Conservation (phyloP, 2,113 vertebrate species). For the Myotis brandtii region DNA sequence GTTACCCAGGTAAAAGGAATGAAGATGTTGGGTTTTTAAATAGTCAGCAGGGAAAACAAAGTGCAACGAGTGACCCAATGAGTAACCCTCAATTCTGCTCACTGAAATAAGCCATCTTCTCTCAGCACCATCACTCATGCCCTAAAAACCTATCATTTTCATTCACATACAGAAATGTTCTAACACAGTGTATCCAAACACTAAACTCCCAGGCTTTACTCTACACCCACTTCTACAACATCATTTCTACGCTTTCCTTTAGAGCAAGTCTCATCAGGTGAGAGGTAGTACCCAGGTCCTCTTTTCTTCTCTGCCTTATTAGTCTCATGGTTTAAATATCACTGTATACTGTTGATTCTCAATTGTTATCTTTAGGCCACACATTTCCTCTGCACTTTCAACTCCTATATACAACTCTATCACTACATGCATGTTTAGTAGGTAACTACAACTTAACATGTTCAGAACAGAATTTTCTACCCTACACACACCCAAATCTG, state of each 20-base stretch:
- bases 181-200: not conserved
- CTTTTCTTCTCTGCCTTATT: not conserved
- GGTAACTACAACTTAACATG: not conserved
- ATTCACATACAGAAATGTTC: not conserved
- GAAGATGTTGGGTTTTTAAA: not conserved
- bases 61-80: not conserved
- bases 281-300: not conserved
- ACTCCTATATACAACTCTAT: not conserved
- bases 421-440: not conserved
- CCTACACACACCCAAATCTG: not conserved
- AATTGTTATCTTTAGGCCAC: not conserved
- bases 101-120: not conserved
- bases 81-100: not conserved
- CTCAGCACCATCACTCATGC: not conserved
- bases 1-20: conserved; percentile 17
- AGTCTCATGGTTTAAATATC: not conserved
- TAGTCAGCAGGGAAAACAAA: not conserved
- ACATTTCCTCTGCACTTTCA: not conserved
- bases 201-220: not conserved
- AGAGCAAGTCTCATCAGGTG: not conserved
- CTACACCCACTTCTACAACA: not conserved
- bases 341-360: not conserved
- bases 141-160: not conserved
- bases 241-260: not conserved
- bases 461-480: not conserved